Percentiles rank a stretch among this genome's conserved stretches.
Evolutionary conservation across 2,888 invertebrate species (phyloP).

Genomic region (Arctia plantaginis): DNA sequence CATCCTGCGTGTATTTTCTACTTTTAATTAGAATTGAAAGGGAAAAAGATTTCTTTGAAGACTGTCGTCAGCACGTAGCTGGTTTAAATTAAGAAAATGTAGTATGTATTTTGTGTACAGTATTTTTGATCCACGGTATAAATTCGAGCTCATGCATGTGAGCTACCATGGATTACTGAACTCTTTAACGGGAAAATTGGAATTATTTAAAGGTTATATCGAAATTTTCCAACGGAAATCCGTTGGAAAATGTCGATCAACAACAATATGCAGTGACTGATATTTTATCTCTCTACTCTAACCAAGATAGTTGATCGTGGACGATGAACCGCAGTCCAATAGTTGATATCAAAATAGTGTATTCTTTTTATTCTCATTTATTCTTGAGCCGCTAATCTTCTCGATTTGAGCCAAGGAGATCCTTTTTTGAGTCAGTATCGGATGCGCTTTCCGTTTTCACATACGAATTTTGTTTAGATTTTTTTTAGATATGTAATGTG

Average conservation of each 20-base stretch:
- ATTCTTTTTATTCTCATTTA: background rate
- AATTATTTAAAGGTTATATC: background rate
- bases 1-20: conserved; percentile 34
- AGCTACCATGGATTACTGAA: background rate
- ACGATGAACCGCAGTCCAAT: background rate
- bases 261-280: background rate
- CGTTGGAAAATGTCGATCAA: background rate
- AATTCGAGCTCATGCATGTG: background rate
- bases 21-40: conserved; percentile 55
- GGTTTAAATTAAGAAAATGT: conserved; percentile 22
- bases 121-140: background rate
- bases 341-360: background rate
- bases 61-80: conserved; percentile 11
- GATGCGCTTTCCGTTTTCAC: background rate
- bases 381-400: background rate
- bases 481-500: background rate
- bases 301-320: background rate
- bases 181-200: background rate
- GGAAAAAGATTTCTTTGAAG: conserved; percentile 34
- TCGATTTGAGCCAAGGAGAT: background rate
- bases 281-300: background rate
- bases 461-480: background rate
- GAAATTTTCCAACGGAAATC: too few species aligned
- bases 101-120: background rate
- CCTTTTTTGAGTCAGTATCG: background rate